phyloP scores from a whole-genome alignment of 2,888 invertebrate genomes.

The Agrotis segetum region DNA sequence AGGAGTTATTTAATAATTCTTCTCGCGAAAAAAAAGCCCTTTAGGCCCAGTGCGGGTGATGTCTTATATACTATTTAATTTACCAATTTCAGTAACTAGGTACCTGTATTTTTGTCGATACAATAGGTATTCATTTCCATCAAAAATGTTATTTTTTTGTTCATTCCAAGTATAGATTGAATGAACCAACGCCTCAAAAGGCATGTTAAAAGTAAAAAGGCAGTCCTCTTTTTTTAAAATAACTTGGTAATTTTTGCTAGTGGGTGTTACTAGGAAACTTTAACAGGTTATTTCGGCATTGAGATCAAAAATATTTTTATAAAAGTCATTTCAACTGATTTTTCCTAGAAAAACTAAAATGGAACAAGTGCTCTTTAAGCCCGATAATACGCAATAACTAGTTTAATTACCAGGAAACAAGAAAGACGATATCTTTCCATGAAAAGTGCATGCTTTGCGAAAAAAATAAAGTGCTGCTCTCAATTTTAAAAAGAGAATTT shows the following conservation, averaged over 20 bases:
- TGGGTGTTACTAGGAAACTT: background rate
- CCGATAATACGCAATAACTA: background rate
- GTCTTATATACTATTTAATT: no score
- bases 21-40: no score
- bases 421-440: conserved; percentile 13
- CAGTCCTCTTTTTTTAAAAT: no score
- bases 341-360: conserved; percentile 9
- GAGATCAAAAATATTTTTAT: background rate
- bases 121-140: background rate
- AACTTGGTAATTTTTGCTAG: no score
- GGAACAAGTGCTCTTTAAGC: background rate
- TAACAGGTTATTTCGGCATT: no score
- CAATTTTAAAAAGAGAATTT: conserved; percentile 12
- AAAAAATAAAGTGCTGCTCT: conserved; percentile 4
- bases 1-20: no score
- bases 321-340: background rate
- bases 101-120: no score
- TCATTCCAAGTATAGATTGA: background rate
- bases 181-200: background rate
- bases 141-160: background rate
- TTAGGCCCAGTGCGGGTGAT: no score
- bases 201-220: background rate
- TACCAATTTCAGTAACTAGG: no score
- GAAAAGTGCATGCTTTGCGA: conserved; percentile 17
- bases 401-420: conserved; percentile 15